These are phyloP conservation scores for Ditula angustiorana DNA, from an alignment of 2,888 invertebrate species.

Conservation along the genomic window DNA sequence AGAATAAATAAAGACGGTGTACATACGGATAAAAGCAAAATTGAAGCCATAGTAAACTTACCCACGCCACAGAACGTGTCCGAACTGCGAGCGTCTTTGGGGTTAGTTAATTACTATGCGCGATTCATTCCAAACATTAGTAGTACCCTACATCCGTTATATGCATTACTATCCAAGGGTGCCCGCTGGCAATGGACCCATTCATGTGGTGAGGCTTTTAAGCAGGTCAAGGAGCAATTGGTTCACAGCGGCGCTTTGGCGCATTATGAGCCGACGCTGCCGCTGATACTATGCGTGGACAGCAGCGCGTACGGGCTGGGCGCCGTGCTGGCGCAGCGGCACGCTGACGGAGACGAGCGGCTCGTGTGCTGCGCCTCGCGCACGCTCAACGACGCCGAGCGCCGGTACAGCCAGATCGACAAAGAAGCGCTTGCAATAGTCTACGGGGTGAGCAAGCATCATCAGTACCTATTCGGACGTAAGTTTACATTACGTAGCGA, in stretches of 20 bases:
- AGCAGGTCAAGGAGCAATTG: conserved; percentile 8
- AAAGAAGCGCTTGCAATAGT: conserved; percentile 27
- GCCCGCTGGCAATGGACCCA: conserved; percentile 12
- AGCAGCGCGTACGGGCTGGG: conserved; percentile 47
- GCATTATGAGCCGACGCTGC: not conserved
- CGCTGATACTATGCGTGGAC: conserved; percentile 45
- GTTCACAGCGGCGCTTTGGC: conserved; percentile 25
- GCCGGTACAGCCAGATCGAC: conserved; percentile 16
- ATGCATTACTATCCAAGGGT: conserved; percentile 11
- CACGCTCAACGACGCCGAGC: conserved; percentile 1
- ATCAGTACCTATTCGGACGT: conserved; percentile 21
- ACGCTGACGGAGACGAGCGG: conserved; percentile 37
- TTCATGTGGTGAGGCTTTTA: not conserved
- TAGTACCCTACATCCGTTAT: conserved; percentile 12
- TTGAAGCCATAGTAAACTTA: conserved; percentile 15
- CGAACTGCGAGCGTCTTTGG: conserved; percentile 23
- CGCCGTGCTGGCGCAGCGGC: conserved; percentile 43
- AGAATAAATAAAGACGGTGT: conserved; percentile 21
- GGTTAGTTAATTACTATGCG: conserved; percentile 26
- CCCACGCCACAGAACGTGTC: conserved; percentile 16
- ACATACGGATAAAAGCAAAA: conserved; percentile 12
- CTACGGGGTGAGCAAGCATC: conserved; percentile 21
- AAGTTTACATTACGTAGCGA: conserved; percentile 28
- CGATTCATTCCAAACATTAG: conserved; percentile 25
- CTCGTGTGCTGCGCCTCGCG: conserved; percentile 2